Base-by-base conservation (phyloP, 2,113 vertebrate species). In the Ailurus styani region DNA sequence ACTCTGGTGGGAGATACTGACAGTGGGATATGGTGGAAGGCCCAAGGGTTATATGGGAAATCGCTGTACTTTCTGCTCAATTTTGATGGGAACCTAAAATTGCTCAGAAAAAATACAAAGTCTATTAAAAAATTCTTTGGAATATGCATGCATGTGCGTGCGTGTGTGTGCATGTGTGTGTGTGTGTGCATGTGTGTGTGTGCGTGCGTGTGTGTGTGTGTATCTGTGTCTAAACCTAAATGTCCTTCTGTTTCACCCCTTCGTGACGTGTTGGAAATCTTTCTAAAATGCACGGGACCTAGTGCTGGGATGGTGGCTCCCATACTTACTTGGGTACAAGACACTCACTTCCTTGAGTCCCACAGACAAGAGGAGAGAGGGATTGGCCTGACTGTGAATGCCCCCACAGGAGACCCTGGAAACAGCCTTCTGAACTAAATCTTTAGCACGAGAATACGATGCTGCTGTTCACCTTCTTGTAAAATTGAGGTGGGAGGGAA, bases 61-160 rank as follows among this genome's bases (percentile, higher is more conserved):
- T 55, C 64, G 45, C 64, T 88, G 13, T 54, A 68, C 7, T 47
- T 90, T 79, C 64, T 64, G 6, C 50, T 93, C 34, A 66, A 15
- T 70, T 87, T 87, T 96, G 15, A 82, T 93, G 11, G 68, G 60
- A 89, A 86, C 20, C 37, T 82, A 87, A 95, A 96, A 77, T 25
- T 75, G 27, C 42, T 85, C 47, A 14, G 13, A 79, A 77, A 90
- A 60, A 87, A 40, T 14, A 66, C 17, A 20, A 78, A 52, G 8
- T 17, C 45, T 52, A 42, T 60, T 75, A 37, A 85, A 90, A 62
- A 57, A n/a, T 45, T 34, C 5, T 62, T 2, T 27, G n/a, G 23
- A 47, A 20, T 20, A 4, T 21, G 40, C 40, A 6, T 50, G 70
- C 18, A 0, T 5, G 18, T 1, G 40, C 34, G 20, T 45, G 1